Evolutionary conservation across 2,888 invertebrate species (phyloP).

Genomic region (Schizotus pectinicornis): DNA sequence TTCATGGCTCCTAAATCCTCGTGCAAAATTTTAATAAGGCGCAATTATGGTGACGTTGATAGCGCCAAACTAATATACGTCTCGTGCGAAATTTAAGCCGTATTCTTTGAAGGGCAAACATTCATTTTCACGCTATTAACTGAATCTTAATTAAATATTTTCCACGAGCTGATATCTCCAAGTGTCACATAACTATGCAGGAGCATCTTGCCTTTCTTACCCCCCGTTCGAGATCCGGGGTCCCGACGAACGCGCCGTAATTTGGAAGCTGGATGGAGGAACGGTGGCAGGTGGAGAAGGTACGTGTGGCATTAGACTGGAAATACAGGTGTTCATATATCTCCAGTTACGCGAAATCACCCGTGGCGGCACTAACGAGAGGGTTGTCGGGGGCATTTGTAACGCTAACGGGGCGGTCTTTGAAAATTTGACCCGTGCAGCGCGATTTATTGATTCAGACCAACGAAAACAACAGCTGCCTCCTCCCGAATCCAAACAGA

Average conservation of each 20-base stretch:
- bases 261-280: constrained; percentile 29
- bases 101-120: constrained; percentile 49
- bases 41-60: constrained; percentile 13
- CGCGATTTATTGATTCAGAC: constrained; percentile 11
- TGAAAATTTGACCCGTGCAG: constrained; percentile 6
- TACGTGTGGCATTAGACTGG: constrained; percentile 34
- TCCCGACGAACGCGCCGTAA: constrained; percentile 23
- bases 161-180: constrained; percentile 58
- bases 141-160: constrained; percentile 60
- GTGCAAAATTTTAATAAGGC: too few relatives aligned
- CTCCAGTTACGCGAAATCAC: constrained; percentile 30
- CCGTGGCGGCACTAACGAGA: constrained; percentile 4
- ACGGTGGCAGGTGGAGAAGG: constrained; percentile 29
- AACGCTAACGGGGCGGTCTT: constrained; percentile 18
- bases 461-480: neutral
- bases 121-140: constrained; percentile 54
- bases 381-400: constrained; percentile 2
- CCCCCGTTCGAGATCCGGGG: constrained; percentile 19
- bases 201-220: constrained; percentile 41
- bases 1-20: too few relatives aligned
- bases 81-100: constrained; percentile 45
- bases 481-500: neutral
- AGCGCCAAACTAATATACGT: constrained; percentile 47
- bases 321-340: constrained; percentile 49
- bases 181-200: constrained; percentile 60